Evolutionary conservation across 2,113 vertebrate species (phyloP), one percentile per base, ranked within the genome.

Genomic region (Rhinopomastus cyanomelas): DNA sequence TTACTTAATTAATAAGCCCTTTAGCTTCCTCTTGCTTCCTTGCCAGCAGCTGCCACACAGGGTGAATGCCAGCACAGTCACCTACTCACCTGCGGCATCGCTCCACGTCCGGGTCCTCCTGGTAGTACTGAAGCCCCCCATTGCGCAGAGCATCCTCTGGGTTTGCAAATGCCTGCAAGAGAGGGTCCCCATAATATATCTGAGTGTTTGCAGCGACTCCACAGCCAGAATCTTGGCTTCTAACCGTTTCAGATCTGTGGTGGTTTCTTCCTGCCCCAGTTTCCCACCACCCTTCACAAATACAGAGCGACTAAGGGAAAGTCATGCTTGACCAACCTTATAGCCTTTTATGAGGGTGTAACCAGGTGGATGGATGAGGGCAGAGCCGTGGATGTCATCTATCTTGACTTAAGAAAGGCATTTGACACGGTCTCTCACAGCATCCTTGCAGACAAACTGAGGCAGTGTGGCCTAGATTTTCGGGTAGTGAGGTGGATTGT

Each of bases 121-220:
- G 97, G 93, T 94, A 93, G 66, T 85, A 98, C 93, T 98, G 98
- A 21, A 97, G 6, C 15, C 99, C 98, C 61, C 99, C 99, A 0
- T 98, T 99, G 81, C 98, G 97, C 82, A 98, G 60, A 1, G 99
- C 98, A 0, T 99, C 99, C 94, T 99, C 99, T 0, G 98, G 98
- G 90, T 99, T 99, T 9, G 98, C 98, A 71, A 99, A 99, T 0
- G 98, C 99, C 99, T 99, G 95, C 26, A 69, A 92, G 92, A 87
- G 29, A 91, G 7, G 81, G 27, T 17, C 15, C 46, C 36, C 39
- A 1, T n/a, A 5, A 49, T 3, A 7, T 6, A 9, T 1, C 2
- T 5, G 16, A 26, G 20, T 2, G 18, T 6, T 37, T 29, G 30
- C 59, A 48, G 57, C 29, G 88, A 4, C 30, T 44, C 36, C 15